A percentile compares a stretch with the other conserved stretches of the same genome.
phyloP scores from a whole-genome alignment of 2,888 invertebrate genomes.

The Anthrax anthrax region DNA sequence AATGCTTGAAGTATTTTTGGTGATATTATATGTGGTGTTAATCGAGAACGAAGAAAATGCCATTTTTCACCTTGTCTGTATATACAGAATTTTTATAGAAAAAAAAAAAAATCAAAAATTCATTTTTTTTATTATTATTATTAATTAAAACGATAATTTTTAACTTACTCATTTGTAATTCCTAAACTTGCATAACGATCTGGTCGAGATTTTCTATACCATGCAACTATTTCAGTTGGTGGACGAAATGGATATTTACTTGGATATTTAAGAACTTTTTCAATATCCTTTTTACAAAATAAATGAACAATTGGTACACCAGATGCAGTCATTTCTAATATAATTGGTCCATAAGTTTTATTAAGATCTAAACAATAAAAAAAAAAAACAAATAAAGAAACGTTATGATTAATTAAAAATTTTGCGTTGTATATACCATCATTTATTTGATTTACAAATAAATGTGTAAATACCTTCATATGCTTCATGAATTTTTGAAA shows the following conservation, averaged over 20 bases:
- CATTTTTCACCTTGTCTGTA: conserved; percentile 62
- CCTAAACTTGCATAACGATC: conserved; percentile 72
- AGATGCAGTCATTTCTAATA: conserved; percentile 62
- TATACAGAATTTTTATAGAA: conserved; percentile 2
- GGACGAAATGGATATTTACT: conserved; percentile 67
- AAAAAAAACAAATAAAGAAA: background rate
- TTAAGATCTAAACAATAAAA: conserved; percentile 42
- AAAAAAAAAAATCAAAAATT: background rate
- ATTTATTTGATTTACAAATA: background rate
- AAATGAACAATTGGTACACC: conserved; percentile 59
- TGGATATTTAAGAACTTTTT: conserved; percentile 55
- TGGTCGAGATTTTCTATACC: conserved; percentile 56
- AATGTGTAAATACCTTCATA: conserved; percentile 47
- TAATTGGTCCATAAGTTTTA: conserved; percentile 57
- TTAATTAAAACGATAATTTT: background rate
- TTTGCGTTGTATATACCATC: no score
- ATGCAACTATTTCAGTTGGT: conserved; percentile 64
- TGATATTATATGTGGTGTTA: conserved; percentile 63
- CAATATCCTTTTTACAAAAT: conserved; percentile 55
- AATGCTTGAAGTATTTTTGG: conserved; percentile 60
- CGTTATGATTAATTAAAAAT: no score
- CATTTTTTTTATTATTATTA: no score
- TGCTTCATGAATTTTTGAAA: conserved; percentile 63
- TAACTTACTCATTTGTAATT: conserved; percentile 69
- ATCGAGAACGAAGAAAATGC: conserved; percentile 54